Base-by-base conservation (phyloP, 2,113 vertebrate genomes). In the Periophthalmodon schlosseri region DNA sequence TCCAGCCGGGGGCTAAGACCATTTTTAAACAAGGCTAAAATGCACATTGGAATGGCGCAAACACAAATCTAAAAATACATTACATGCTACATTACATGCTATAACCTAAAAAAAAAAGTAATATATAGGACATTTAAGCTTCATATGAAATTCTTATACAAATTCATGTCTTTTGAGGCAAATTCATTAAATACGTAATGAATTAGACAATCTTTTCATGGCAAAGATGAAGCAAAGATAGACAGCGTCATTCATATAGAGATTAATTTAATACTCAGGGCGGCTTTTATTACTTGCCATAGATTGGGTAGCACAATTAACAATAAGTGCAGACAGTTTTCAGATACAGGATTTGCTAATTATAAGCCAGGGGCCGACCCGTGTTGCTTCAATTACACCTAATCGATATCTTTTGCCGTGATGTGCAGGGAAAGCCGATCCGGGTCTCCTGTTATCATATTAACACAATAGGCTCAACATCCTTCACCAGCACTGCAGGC, bases 331-430 rank as follows among this genome's bases (percentile, higher is more conserved):
- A 85, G 85, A 86, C 78, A 81, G 85, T 86, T 91, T 76, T 79
- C 77, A 88, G 86, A 89, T 86, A 87, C 81, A 83, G 84, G 82
- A 91, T 87, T 82, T 84, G 77, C 83, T 87, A 92, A 90, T 89
- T 88, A 84, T 83, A 87, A 21, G 77, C 76, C 63, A 68, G 71
- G 80, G 87, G 86, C 46, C 67, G 76, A 84, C 79, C 69, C 77
- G 77, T 75, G 70, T 79, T 82, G 74, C 81, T 86, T 88, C 82
- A 85, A 88, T 89, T 91, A 86, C 83, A 80, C 11, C 11, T 7
- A 69, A 88, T 92, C 91, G 67, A 91, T 92, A 87, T 67, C 66
- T 83, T 82, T 77, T 81, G 66, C 88, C 82, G 64, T 88, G 78
- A 86, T 87, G 91, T 88, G 87, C 52, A 86, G 86, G 76, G 81